phyloP scores from a whole-genome alignment of 1,140 invertebrate genomes.

The Chrysopa pallens region DNA sequence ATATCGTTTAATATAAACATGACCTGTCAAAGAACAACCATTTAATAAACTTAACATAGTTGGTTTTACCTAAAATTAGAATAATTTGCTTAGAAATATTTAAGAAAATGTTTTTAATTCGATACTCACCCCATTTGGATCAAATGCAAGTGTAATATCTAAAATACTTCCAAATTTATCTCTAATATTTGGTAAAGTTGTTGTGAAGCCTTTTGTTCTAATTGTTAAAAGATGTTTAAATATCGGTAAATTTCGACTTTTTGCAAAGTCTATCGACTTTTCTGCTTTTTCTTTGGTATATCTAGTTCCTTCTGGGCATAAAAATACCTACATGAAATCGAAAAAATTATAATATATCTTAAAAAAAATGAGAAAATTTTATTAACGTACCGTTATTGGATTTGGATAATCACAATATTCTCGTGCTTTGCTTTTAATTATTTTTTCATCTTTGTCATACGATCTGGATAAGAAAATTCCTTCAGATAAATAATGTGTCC shows the following conservation, averaged over 20 bases:
- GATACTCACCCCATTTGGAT: too few species aligned
- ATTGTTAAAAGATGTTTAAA: slow-evolving; percentile 84
- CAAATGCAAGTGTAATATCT: slow-evolving; percentile 67
- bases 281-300: slow-evolving; percentile 78
- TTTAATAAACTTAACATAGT: too few species aligned
- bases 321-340: slow-evolving; percentile 43
- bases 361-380: too few species aligned
- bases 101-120: too few species aligned
- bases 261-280: slow-evolving; percentile 73
- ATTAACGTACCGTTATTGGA: slow-evolving; percentile 71
- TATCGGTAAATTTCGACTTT: slow-evolving; percentile 63
- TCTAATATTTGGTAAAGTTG: slow-evolving; percentile 50
- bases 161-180: slow-evolving; percentile 66
- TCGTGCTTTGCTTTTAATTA: slow-evolving; percentile 60
- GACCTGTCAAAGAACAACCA: too few species aligned
- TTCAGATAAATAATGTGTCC: slow-evolving; percentile 88
- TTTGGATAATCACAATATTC: slow-evolving; percentile 73
- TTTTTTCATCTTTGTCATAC: slow-evolving; percentile 75
- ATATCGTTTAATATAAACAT: too few species aligned
- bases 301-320: slow-evolving; percentile 91
- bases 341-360: too few species aligned
- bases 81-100: too few species aligned
- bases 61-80: too few species aligned
- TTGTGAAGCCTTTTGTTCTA: slow-evolving; percentile 76
- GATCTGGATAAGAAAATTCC: slow-evolving; percentile 81